These are phyloP conservation scores for Colostygia pectinataria DNA, from an alignment of 2,888 invertebrate genomes.

Conservation along the genomic window DNA sequence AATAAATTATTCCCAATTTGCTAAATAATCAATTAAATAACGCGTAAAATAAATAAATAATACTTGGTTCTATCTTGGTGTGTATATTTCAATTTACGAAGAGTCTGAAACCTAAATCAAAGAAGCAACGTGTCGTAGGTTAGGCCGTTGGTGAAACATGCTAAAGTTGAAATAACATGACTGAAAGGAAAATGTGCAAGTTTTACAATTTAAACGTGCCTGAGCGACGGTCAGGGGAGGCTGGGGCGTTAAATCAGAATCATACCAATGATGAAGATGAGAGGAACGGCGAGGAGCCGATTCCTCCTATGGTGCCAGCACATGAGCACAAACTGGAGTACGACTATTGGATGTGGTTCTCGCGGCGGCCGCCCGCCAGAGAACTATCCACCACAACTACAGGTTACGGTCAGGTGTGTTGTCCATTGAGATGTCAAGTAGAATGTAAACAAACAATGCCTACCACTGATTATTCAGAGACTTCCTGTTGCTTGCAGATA, in stretches of 20 bases:
- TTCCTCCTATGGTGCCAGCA: conserved; percentile 84
- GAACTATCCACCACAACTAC: conserved; percentile 70
- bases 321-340: conserved; percentile 96
- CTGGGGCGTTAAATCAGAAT: conserved; percentile 57
- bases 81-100: conserved; percentile 51
- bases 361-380: conserved; percentile 79
- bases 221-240: conserved; percentile 75
- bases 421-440: conserved; percentile 10
- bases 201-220: conserved; percentile 82
- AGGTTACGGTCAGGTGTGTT: conserved; percentile 74
- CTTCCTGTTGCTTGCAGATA: neutral
- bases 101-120: conserved; percentile 52
- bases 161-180: conserved; percentile 80
- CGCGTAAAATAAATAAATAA: conserved; percentile 47
- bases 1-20: conserved; percentile 51
- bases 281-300: conserved; percentile 60
- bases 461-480: neutral
- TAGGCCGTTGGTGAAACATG: conserved; percentile 81
- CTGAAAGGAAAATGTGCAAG: conserved; percentile 82
- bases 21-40: conserved; percentile 39
- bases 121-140: conserved; percentile 80
- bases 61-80: conserved; percentile 51
- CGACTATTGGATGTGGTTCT: conserved; percentile 96
- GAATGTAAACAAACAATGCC: conserved; percentile 31
- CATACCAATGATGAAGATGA: conserved; percentile 70